Evolutionary conservation across 2,888 invertebrate species (phyloP).

Genomic region (Luffia ferchaultella): DNA sequence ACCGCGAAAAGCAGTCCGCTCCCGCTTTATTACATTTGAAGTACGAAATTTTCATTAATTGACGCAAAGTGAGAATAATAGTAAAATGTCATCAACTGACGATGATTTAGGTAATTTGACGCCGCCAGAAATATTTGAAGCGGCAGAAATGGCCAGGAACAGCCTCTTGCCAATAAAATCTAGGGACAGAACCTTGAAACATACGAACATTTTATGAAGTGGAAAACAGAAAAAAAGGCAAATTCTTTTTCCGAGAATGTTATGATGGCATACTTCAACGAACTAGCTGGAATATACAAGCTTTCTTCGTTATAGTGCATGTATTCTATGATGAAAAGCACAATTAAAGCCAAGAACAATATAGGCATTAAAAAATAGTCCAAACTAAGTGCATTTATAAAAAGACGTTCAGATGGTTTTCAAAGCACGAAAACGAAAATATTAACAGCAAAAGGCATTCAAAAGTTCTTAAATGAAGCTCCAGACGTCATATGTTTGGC

Average conservation of each 20-base stretch:
- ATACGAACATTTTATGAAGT: neutral
- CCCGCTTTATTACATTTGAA: too few relatives aligned
- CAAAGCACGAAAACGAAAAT: neutral
- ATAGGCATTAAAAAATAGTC: neutral
- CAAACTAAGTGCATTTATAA: neutral
- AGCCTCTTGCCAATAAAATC: neutral
- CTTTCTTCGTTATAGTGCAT: neutral
- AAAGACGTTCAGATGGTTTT: neutral
- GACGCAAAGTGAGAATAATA: too few relatives aligned
- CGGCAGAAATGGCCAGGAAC: neutral
- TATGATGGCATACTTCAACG: neutral
- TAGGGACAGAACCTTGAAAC: neutral
- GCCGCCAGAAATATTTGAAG: neutral
- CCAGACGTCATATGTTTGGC: constrained; percentile 1
- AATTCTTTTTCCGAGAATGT: neutral
- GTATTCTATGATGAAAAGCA: constrained; percentile 3
- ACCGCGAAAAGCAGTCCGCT: too few relatives aligned
- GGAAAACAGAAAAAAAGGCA: neutral
- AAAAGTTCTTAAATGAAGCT: neutral
- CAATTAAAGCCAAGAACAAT: constrained; percentile 1
- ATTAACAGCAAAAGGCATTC: neutral
- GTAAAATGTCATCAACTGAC: too few relatives aligned
- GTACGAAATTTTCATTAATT: too few relatives aligned
- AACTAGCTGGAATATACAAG: neutral
- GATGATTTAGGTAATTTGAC: too few relatives aligned